A percentile compares a stretch with the other conserved stretches of the same genome.
Conservation (phyloP, 2,888 invertebrate genomes). For the Gerris lacustris region DNA sequence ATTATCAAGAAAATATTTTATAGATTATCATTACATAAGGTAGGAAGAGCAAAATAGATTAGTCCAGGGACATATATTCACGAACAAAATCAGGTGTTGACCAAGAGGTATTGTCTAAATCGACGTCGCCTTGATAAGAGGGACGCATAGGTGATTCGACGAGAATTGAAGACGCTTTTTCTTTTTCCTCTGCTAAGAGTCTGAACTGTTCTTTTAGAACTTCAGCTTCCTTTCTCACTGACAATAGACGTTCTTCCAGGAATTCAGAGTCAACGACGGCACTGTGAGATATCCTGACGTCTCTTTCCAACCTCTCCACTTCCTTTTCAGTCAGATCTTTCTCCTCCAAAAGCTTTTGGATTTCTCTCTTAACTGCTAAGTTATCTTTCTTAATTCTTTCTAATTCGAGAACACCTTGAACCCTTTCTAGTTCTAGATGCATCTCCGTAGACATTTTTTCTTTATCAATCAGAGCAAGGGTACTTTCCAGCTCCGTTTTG, state of each 20-base stretch:
- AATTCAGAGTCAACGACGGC: not conserved
- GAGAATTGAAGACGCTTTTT: not conserved
- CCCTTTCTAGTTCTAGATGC: not conserved
- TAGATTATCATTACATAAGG: too few relatives aligned
- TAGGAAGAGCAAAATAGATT: too few relatives aligned
- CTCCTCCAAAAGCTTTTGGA: not conserved
- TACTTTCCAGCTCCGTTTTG: not conserved
- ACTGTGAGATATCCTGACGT: not conserved
- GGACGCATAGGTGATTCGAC: not conserved
- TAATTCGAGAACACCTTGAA: not conserved
- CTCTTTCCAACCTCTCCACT: not conserved
- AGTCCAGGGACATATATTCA: not conserved
- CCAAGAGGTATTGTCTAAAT: not conserved
- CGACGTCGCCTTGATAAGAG: not conserved
- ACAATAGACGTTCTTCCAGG: not conserved
- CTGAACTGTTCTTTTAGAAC: not conserved
- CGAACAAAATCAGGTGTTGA: not conserved
- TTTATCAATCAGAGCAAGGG: not conserved
- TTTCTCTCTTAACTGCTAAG: not conserved
- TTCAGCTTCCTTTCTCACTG: not conserved
- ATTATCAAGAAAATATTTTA: too few relatives aligned
- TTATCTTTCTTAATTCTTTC: not conserved
- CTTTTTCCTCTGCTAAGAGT: not conserved
- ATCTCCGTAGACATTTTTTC: not conserved
- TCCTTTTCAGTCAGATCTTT: not conserved